A percentile compares a stretch with the other conserved stretches of the same genome.
Evolutionary conservation across 2,113 vertebrate species (phyloP).

Genomic region (Panthera leo): DNA sequence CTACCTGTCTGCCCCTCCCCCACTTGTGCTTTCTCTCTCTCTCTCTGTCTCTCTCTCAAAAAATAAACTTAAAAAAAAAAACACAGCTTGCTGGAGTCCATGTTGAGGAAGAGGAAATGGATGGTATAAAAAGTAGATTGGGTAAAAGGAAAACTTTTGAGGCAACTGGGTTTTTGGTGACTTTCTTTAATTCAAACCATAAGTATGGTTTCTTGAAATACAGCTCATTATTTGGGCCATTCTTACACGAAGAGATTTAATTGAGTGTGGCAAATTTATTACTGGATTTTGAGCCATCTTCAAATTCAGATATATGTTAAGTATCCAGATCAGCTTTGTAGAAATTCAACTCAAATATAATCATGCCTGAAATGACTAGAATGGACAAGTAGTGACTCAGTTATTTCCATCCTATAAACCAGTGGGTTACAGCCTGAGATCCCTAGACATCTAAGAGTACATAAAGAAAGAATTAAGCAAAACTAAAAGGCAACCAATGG

Average conservation of each 20-base stretch:
- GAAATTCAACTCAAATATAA: background rate
- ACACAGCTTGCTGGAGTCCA: background rate
- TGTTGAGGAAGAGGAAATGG: background rate
- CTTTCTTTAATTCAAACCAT: background rate
- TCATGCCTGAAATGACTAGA: background rate
- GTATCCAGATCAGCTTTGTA: background rate
- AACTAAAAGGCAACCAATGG: no score
- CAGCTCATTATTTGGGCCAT: constrained; percentile 10
- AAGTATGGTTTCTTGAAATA: background rate
- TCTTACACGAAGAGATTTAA: constrained; percentile 41
- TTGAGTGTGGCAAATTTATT: constrained; percentile 9
- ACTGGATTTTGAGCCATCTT: constrained; percentile 21
- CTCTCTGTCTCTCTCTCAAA: no score
- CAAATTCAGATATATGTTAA: constrained; percentile 42
- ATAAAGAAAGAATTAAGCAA: background rate
- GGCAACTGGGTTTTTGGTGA: background rate
- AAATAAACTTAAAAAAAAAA: background rate
- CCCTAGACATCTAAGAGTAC: background rate
- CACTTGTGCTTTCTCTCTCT: background rate
- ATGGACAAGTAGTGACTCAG: background rate
- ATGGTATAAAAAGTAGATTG: background rate
- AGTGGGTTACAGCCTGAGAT: background rate
- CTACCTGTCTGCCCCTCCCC: background rate
- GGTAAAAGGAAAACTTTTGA: constrained; percentile 39
- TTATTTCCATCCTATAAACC: constrained; percentile 25